Conservation (phyloP, 2,888 invertebrate genomes). For the Prostheceraeus crozeri region DNA sequence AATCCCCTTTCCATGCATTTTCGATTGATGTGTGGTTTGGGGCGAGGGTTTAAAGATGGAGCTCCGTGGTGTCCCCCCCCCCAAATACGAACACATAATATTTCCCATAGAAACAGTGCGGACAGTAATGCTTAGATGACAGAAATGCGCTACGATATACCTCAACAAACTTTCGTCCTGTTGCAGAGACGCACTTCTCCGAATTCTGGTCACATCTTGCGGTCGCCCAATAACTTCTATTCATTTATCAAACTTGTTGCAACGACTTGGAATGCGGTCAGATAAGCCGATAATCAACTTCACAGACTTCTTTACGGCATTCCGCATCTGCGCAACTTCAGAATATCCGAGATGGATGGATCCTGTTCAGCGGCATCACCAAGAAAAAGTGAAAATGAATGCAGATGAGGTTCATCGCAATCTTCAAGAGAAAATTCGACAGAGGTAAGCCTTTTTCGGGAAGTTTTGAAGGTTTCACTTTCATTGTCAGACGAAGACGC, state of each 20-base stretch:
- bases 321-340: constrained; percentile 43
- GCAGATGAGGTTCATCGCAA: constrained; percentile 51
- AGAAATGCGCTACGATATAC: too few species aligned
- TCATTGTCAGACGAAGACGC: not conserved
- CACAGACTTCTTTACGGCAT: constrained; percentile 51
- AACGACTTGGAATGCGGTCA: constrained; percentile 46
- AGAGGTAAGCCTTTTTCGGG: constrained; percentile 45
- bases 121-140: too few species aligned
- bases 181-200: constrained; percentile 50
- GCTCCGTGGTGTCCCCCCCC: too few species aligned
- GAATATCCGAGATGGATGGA: constrained; percentile 54
- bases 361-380: constrained; percentile 46
- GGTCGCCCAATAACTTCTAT: constrained; percentile 45
- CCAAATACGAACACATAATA: too few species aligned
- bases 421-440: constrained; percentile 52
- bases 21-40: too few species aligned
- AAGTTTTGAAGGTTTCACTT: not conserved
- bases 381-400: constrained; percentile 47
- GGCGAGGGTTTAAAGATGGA: too few species aligned
- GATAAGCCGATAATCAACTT: constrained; percentile 48
- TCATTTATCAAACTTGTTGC: constrained; percentile 46
- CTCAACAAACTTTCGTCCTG: too few species aligned
- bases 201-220: constrained; percentile 49
- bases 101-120: too few species aligned
- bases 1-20: too few species aligned